A percentile compares a stretch with the other conserved stretches of the same genome.
Evolutionary conservation across 2,888 invertebrate genomes (phyloP).

Genomic region (Melitaea athalia): DNA sequence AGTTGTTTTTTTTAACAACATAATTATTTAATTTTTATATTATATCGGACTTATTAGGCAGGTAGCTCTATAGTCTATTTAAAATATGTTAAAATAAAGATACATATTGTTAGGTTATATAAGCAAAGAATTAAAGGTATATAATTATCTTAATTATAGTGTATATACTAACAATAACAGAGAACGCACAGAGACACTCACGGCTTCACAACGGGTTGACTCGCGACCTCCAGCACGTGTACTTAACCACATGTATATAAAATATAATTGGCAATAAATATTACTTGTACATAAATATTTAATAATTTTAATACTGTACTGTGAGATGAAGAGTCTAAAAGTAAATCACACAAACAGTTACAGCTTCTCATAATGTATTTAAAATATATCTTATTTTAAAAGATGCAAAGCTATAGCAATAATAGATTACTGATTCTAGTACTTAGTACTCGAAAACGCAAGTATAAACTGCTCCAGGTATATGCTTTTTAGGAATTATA

Average conservation of each 20-base stretch:
- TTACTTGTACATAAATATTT: constrained; percentile 18
- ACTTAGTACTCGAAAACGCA: neutral
- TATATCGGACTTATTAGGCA: neutral
- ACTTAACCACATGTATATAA: constrained; percentile 29
- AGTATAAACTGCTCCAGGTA: no score
- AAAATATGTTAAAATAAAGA: no score
- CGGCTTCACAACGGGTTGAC: constrained; percentile 37
- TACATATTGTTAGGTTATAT: no score
- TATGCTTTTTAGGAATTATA: no score
- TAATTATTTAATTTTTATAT: no score
- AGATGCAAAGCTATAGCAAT: neutral
- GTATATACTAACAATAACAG: constrained; percentile 25
- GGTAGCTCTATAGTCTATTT: no score
- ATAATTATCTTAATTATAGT: neutral
- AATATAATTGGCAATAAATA: constrained; percentile 13
- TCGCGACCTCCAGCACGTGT: constrained; percentile 39
- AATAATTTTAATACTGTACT: neutral
- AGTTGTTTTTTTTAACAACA: no score
- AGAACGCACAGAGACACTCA: constrained; percentile 38
- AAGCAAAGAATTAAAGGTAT: neutral
- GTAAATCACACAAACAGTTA: neutral
- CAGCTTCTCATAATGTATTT: neutral
- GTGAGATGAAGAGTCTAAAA: constrained; percentile 10
- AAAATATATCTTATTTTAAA: neutral
- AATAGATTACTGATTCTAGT: no score